These are phyloP conservation scores for Nemopilema nomurai DNA, from an alignment of 30 jellyfish, hydroid and myxozoan species.

Conservation along the genomic window DNA sequence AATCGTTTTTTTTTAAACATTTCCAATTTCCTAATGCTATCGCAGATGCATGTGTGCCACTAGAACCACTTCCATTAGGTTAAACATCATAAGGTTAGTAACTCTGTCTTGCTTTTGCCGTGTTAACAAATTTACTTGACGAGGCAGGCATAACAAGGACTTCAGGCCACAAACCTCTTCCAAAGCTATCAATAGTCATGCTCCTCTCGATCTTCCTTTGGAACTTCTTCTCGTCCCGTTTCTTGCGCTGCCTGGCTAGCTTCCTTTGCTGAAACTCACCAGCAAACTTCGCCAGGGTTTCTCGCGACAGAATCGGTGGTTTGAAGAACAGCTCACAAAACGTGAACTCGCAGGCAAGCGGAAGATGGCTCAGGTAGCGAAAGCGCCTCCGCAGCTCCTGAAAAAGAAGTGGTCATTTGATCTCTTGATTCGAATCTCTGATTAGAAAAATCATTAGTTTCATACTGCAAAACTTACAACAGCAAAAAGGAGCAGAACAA, in stretches of 20 bases:
- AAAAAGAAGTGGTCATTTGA: not conserved
- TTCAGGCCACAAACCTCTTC: constrained; percentile 48
- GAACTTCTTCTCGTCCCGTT: constrained; percentile 74
- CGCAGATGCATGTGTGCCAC: too few relatives aligned
- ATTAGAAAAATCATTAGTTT: not conserved
- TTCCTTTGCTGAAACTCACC: constrained; percentile 75
- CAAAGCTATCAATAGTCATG: constrained; percentile 45
- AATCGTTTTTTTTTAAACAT: too few relatives aligned
- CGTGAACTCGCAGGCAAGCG: constrained; percentile 82
- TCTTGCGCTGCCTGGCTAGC: constrained; percentile 68
- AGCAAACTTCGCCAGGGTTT: constrained; percentile 72
- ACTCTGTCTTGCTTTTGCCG: too few relatives aligned
- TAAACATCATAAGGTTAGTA: too few relatives aligned
- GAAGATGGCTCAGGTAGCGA: constrained; percentile 89
- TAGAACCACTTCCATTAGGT: too few relatives aligned
- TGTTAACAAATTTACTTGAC: too few relatives aligned
- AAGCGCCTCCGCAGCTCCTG: constrained; percentile 92
- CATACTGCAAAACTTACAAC: too few relatives aligned
- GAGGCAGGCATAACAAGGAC: too few relatives aligned
- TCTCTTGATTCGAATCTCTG: not conserved
- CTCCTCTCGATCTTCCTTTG: constrained; percentile 56
- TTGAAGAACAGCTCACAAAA: constrained; percentile 82
- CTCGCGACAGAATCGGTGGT: constrained; percentile 87
- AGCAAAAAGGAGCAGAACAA: too few relatives aligned
- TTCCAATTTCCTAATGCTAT: too few relatives aligned